Conservation (phyloP, 2,113 vertebrate genomes). For the Jacana jacana region DNA sequence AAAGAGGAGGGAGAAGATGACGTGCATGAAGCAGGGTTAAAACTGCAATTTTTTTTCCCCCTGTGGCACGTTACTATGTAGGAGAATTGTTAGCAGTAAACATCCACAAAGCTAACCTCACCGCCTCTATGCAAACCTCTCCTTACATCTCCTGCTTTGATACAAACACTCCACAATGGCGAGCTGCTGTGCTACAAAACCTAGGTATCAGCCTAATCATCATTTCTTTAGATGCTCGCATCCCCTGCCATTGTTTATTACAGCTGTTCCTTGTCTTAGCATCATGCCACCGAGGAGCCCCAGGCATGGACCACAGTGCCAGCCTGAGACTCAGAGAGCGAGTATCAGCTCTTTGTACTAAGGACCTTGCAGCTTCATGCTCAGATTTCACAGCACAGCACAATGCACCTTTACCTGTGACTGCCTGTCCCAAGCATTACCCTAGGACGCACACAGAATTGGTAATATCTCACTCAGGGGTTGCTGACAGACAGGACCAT, state of each 20-base stretch:
- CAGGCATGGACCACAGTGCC: background rate
- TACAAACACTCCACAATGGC: constrained; percentile 1
- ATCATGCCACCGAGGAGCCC: background rate
- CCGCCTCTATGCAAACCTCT: background rate
- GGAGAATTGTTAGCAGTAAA: background rate
- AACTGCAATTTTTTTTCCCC: background rate
- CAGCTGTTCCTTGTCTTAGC: background rate
- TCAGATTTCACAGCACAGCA: background rate
- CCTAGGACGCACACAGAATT: background rate
- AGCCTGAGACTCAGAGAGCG: background rate
- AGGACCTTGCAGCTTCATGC: background rate
- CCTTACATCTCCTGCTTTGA: constrained; percentile 12
- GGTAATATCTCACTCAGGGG: background rate
- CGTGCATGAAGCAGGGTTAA: background rate
- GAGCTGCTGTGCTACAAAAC: background rate
- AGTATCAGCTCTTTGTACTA: background rate
- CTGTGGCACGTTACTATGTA: background rate
- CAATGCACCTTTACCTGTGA: background rate
- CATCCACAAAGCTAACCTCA: background rate
- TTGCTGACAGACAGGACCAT: background rate
- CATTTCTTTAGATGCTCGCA: background rate
- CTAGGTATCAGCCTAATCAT: background rate
- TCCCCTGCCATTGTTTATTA: background rate
- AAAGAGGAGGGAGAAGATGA: background rate
- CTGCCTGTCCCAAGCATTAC: background rate